Conservation (phyloP, 2,113 vertebrate genomes). For the Benitochromis conjunctus region DNA sequence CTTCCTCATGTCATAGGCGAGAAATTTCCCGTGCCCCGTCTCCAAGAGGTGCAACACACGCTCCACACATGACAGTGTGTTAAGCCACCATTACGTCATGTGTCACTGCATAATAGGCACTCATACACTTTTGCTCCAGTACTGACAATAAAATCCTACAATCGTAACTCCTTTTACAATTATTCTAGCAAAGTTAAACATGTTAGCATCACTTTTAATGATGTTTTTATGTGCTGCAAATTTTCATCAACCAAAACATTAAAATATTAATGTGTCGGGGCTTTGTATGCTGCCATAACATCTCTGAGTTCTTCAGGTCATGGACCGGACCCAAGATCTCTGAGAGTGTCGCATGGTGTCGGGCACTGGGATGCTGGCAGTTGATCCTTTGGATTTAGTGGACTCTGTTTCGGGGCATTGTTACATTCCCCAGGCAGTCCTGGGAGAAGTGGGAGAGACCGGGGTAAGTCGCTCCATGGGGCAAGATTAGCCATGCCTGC, state of each 20-base stretch:
- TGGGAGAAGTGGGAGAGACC: not conserved
- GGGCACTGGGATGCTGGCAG: not conserved
- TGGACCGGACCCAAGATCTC: not conserved
- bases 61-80: not conserved
- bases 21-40: not conserved
- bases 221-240: not conserved
- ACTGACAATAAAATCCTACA: not conserved
- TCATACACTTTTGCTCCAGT: not conserved
- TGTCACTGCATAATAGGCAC: not conserved
- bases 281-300: not conserved
- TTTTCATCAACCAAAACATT: not conserved
- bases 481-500: not conserved
- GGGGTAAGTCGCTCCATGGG: not conserved
- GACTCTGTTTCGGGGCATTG: not conserved
- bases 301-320: not conserved
- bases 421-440: not conserved
- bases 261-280: not conserved
- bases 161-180: not conserved
- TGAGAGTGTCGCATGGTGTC: not conserved
- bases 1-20: not conserved
- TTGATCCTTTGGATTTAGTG: not conserved
- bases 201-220: not conserved
- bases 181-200: not conserved
- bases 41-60: not conserved
- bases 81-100: conserved; percentile 9